Conservation (phyloP, 2,888 invertebrate species). For the Cactoblastis cactorum region DNA sequence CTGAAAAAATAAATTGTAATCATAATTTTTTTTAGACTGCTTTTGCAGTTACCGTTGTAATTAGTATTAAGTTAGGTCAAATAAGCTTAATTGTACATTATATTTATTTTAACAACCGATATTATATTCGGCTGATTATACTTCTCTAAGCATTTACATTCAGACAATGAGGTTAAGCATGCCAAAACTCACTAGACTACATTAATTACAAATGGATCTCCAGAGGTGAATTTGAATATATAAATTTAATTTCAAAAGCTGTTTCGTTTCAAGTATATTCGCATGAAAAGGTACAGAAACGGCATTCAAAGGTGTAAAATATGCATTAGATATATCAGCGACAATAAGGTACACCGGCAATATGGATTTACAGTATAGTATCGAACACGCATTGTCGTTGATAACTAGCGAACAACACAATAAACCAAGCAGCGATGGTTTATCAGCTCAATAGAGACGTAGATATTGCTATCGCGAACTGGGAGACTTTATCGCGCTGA, state of each 20-base stretch:
- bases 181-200: neutral
- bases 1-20: too few relatives aligned
- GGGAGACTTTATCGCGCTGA: slow-evolving; percentile 7
- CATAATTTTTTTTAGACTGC: too few relatives aligned
- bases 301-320: slow-evolving; percentile 5
- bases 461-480: slow-evolving; percentile 32
- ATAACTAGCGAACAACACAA: slow-evolving; percentile 26
- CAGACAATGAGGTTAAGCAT: neutral
- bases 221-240: neutral
- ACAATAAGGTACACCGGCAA: slow-evolving; percentile 4
- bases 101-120: too few relatives aligned
- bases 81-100: too few relatives aligned
- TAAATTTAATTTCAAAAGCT: neutral
- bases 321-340: slow-evolving; percentile 5
- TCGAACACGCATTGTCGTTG: slow-evolving; percentile 7
- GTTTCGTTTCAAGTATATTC: neutral
- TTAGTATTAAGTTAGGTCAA: too few relatives aligned
- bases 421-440: slow-evolving; percentile 36
- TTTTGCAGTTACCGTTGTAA: too few relatives aligned
- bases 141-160: too few relatives aligned
- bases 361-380: slow-evolving; percentile 4
- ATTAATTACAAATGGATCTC: neutral
- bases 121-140: too few relatives aligned
- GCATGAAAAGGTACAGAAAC: neutral
- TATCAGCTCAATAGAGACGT: slow-evolving; percentile 44